Evolutionary conservation across 2,888 invertebrate genomes (phyloP).

Genomic region (Eurytoma adleriae): DNA sequence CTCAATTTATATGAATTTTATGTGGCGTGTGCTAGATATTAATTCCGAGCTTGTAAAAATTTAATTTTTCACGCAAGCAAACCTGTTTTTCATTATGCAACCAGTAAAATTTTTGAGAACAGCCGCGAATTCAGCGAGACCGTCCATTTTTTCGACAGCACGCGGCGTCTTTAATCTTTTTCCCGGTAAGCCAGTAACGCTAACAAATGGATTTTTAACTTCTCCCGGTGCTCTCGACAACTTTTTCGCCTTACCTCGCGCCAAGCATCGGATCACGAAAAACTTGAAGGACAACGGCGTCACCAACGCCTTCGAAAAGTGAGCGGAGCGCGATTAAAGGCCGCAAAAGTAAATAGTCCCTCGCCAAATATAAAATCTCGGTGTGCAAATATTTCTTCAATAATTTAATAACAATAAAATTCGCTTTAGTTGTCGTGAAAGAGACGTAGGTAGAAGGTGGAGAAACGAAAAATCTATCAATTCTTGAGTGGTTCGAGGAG

Average conservation of each 20-base stretch:
- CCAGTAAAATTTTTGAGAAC: constrained; percentile 14
- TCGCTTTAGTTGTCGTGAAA: too few species aligned
- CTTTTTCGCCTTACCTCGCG: constrained; percentile 12
- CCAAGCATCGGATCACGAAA: constrained; percentile 6
- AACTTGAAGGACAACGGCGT: constrained; percentile 31
- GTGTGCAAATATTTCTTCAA: not conserved
- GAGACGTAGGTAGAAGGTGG: too few species aligned
- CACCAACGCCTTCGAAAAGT: not conserved
- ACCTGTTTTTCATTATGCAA: constrained; percentile 5
- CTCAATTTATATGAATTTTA: too few species aligned
- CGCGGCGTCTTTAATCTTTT: constrained; percentile 52
- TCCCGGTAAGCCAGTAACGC: constrained; percentile 53
- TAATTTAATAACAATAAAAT: too few species aligned
- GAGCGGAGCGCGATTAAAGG: not conserved
- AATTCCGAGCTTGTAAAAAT: not conserved
- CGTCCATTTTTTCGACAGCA: not conserved
- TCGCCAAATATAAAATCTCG: not conserved
- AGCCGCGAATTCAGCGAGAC: not conserved
- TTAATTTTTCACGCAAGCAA: not conserved
- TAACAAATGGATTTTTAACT: constrained; percentile 64
- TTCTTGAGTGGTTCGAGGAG: too few species aligned
- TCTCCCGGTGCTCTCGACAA: constrained; percentile 35
- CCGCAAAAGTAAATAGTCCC: not conserved
- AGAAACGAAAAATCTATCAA: too few species aligned
- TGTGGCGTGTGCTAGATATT: too few species aligned